Base-by-base conservation (phyloP, 2,797 vertebrate genomes). In the Heterohyrax brucei region DNA sequence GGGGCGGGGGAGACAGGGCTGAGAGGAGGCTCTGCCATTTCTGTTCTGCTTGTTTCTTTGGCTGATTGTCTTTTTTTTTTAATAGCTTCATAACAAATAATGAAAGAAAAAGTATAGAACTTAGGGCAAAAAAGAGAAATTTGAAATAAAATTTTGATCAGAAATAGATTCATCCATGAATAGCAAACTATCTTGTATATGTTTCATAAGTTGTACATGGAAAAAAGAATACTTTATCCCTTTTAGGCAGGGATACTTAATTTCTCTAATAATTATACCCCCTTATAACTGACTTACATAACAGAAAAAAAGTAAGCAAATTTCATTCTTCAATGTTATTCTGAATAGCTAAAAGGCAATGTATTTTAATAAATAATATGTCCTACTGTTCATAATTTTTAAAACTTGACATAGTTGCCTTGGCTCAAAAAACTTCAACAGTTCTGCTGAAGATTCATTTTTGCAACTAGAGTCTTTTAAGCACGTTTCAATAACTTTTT, bases 321-420 rank as follows among this genome's bases (percentile, higher is more conserved):
- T 16, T 26, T 81, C 53, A 94, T 83, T 93, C 33, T 82, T 96
- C 61, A 84, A 2, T 10, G 4, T 93, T 73, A 83, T 24, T 82
- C 1, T 85, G 59, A 91, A 86, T 76, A 84, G 26, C 22, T 91
- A 91, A 87, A 64, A 3, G 75, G 30, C 88, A 90, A 87, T 92
- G 33, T n/a, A 87, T 96, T 88, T 92, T 84, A 96, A 94, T 87
- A 78, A 82, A 56, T 89, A 91, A 21, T 72, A 66, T 73, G 87
- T 91, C 59, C 10, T 84, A 73, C 53, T 22, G 7, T 84, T 93
- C 13, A 89, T 81, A 88, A 89, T 77, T 95, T 73, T 13, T 1
- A 89, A 93, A 80, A 78, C 28, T 26, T 91, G 72, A 72, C 10
- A 91, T 48, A 78, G 56, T 87, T 84, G 70, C 44, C 80, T 80